These are phyloP conservation scores for Paratilapia polleni DNA, from an alignment of 2,113 vertebrate species.

Conservation along the genomic window DNA sequence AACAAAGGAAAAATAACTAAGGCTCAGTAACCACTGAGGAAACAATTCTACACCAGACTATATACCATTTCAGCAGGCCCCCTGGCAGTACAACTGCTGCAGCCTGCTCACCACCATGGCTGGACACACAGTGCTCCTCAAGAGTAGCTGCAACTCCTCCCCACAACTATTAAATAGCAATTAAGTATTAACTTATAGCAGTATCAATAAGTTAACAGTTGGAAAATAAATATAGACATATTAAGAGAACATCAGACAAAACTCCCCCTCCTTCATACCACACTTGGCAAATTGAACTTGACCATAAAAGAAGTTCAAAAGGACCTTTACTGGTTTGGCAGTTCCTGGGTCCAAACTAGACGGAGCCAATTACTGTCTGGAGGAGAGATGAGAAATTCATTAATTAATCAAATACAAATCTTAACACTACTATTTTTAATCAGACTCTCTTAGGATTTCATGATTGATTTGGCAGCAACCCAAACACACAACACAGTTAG, in stretches of 20 bases:
- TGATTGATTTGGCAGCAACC: not conserved
- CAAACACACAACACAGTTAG: not conserved
- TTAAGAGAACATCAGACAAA: not conserved
- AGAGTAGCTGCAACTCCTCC: not conserved
- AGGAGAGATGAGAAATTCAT: not conserved
- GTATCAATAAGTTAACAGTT: too few relatives aligned
- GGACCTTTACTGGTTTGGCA: not conserved
- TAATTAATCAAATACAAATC: not conserved
- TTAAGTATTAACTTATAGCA: too few relatives aligned
- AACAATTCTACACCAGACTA: not conserved
- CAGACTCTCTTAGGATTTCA: not conserved
- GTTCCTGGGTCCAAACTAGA: not conserved
- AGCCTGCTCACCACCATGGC: not conserved
- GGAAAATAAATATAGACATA: not conserved
- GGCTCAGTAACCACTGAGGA: not conserved
- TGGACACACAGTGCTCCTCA: not conserved
- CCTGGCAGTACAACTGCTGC: not conserved
- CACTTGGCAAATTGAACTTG: not conserved
- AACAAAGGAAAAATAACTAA: not conserved
- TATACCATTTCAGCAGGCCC: not conserved
- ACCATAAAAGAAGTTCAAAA: not conserved
- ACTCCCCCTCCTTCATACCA: not conserved
- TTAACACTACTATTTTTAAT: not conserved
- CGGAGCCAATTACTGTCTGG: not conserved
- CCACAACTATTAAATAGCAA: too few relatives aligned